Base-by-base conservation (phyloP, 2,113 vertebrate genomes). In the Peromyscus maniculatus region DNA sequence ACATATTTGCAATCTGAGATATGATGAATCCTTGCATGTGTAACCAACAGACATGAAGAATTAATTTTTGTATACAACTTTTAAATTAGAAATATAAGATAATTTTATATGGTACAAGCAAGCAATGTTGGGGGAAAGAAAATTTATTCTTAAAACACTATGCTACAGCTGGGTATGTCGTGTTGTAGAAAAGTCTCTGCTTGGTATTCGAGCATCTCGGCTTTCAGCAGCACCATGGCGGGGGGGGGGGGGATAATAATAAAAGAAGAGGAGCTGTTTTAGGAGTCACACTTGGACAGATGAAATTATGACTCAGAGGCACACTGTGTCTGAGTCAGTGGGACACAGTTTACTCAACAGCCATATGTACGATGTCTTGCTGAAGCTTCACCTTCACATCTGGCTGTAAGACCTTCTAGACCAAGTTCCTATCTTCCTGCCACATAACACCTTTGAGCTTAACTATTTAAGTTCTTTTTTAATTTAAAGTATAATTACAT, bases 11-110 rank as follows among this genome's bases (percentile, higher is more conserved):
- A 59, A 59, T 57, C 49, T 52, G 24, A 78, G 49, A 24, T 46
- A 82, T n/a, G n/a, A 46, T 57, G 13, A 92, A 62, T 49, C 39
- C 5, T 64, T 49, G 11, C 31, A 66, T 7, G 3, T 43, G 59
- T 36, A 19, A 66, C 11, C 9, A 26, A 66, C 57, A 66, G 22
- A 87, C 6, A 21, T 21, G 10, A 33, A 52, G 6, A 62, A 77
- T 75, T 43, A 62, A 77, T 52, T 67, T 59, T 13, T 92, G 26
- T 59, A 36, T 43, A 62, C 24, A 62, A 72, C 19, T 74, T 74
- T 62, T 62, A 83, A 84, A 84, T 72, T 62, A 74, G 55, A 84
- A 80, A 89, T n/a, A 8, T 71, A 84, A 93, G 91, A 79, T 82
- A 19, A 83, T 90, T 82, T 46, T 78, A 93, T 16, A 36, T 52